Evolutionary conservation across 2,888 invertebrate genomes (phyloP), one percentile per base, ranked within the genome.

Genomic region (Coleophora flavipennella): DNA sequence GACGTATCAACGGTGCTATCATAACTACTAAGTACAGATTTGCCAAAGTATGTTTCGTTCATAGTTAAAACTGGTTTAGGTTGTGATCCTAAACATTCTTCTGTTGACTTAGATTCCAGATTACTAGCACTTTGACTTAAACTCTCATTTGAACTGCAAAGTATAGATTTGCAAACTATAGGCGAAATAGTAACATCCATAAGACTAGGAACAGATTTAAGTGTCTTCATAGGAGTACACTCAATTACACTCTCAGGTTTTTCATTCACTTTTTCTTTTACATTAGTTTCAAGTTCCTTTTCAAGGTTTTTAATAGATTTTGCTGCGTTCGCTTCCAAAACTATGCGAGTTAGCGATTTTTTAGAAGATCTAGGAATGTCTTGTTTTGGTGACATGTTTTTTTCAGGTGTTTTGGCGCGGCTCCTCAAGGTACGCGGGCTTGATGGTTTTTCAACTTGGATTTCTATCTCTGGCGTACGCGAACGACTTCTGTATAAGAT

Each of bases 331-430:
- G 78, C 71, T 63, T 85, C 85, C 32, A 85, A 46, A 1, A 85
- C 85, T 13, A 77, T 57, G 45, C 85, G 65, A 0, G 80, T 75
- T 1, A 85, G 53, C 0, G 85, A 71, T 50, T 78, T 85, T 39
- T 70, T 79, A 38, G 53, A 48, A 42, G 65, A 66, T 12, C 58
- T 56, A 1, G 68, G 52, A 2, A 57, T 59, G 27, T 79, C 81
- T 32, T 60, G 50, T 48, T 67, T 76, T 1, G 79, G 72, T 1
- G 81, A 70, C 57, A 77, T 64, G 1, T 72, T 42, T 50, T 78
- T 81, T 43, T 84, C 85, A 8, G 85, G 85, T 2, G 85, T 85
- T 55, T 76, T 83, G 1, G 80, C 68, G 13, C 78, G 69, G 49
- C 20, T 20, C 20, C 20, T 3, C 1, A 66, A 44, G 39, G 52